Evolutionary conservation across 2,797 vertebrate genomes (phyloP), one percentile per base, ranked within the genome.

Genomic region (Gouania willdenowi): DNA sequence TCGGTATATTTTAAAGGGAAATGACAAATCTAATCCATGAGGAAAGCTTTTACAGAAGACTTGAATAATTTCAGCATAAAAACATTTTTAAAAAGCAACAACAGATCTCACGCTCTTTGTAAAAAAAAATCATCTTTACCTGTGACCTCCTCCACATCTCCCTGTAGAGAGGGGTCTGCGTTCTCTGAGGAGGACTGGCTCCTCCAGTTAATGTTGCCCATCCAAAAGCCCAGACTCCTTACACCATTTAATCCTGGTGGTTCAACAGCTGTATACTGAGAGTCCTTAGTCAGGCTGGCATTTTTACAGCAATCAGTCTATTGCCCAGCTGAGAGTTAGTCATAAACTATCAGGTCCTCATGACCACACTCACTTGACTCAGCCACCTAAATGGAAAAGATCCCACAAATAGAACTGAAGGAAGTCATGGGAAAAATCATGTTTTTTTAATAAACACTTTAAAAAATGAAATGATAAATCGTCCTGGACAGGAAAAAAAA

Each of bases 201-300:
- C 78, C 76, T 86, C 84, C 78, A 79, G 55, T 50, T 78, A 65
- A 75, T 71, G 50, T 89, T 90, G 16, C 88, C 88, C 88, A 90
- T 90, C 58, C 64, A 65, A 63, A 31, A 56, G 29, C 10, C 28
- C 24, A 11, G 27, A 50, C 41, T 75, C 60, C 33, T 25, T 37
- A 40, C 61, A 26, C 57, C 29, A 7, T 25, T 30, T 4, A n/a
- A 13, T 69, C 44, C 54, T n/a, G 39, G 27, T 21, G 54, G 57
- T 32, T 19, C 7, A 34, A 50, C 4, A 11, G 24, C 19, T n/a
- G n/a, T 30, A 5, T 2, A 11, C 58, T 26, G 52, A 40, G 25
- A 39, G 20, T 35, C 10, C 9, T 34, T 25, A 48, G 26, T 66
- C 59, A 70, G 52, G 15, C 41, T 10, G 29, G 36, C 48, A 58